Evolutionary conservation across 2,113 vertebrate genomes (phyloP).

Genomic region (cat (Felis catus)): F.catus_Fca126_mat1.0 CM031418.1:43696501-43697000

Average conservation of each 20-base stretch:
- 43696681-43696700: not conserved
- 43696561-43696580: not conserved
- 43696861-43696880: slow-evolving; percentile 90
- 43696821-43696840: slow-evolving; percentile 91
- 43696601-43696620: not conserved
- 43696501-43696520: not conserved
- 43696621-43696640: not conserved
- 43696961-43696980: not conserved
- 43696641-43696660: not conserved
- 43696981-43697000: not conserved
- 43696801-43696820: slow-evolving; percentile 87
- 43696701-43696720: not conserved
- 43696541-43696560: not conserved
- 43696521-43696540: not conserved
- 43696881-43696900: slow-evolving; percentile 87
- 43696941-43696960: not conserved
- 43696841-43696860: slow-evolving; percentile 90
- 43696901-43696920: slow-evolving; percentile 87
- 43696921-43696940: slow-evolving; percentile 83
- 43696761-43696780: slow-evolving; percentile 82
- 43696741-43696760: slow-evolving; percentile 85
- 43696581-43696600: not conserved
- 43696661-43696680: not conserved
- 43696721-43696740: not conserved
- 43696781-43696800: slow-evolving; percentile 86